A percentile compares a stretch with the other conserved stretches of the same genome.
These are phyloP conservation scores for Rapana venosa DNA, from an alignment of 2,888 invertebrate species.

Conservation along the genomic window DNA sequence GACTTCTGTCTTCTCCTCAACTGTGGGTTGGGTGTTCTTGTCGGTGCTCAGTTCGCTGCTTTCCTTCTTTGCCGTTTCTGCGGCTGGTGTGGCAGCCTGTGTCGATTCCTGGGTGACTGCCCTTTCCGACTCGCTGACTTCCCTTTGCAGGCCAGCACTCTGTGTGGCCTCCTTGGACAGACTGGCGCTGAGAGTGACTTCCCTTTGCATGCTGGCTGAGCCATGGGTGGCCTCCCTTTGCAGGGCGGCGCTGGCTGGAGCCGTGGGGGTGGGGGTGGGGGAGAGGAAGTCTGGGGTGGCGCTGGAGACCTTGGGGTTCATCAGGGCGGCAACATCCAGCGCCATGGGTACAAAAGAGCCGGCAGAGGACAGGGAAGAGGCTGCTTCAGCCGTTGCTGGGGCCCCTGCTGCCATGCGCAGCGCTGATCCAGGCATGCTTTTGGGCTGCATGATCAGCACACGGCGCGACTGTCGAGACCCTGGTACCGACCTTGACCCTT, in stretches of 20 bases:
- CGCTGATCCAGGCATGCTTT: background rate
- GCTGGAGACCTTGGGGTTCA: constrained; percentile 6
- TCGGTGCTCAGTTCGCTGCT: background rate
- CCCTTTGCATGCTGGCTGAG: background rate
- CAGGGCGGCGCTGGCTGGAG: background rate
- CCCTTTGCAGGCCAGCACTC: background rate
- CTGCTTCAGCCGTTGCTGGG: background rate
- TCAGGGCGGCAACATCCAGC: constrained; percentile 9
- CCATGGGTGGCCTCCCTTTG: background rate
- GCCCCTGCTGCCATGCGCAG: background rate
- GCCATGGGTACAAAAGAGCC: constrained; percentile 26
- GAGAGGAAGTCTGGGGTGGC: background rate
- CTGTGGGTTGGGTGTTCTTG: background rate
- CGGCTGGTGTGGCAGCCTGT: background rate
- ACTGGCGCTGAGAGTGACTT: background rate
- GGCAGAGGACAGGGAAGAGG: constrained; percentile 1
- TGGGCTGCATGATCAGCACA: constrained; percentile 30
- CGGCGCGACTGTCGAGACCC: constrained; percentile 18
- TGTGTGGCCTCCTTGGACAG: background rate
- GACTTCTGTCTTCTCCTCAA: background rate
- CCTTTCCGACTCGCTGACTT: background rate
- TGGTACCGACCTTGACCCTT: background rate
- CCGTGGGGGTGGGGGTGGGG: background rate
- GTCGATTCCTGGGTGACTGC: background rate
- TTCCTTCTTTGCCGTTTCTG: background rate